A percentile compares a stretch with the other conserved stretches of the same genome.
phyloP scores from a whole-genome alignment of 2,113 vertebrate species.

The Riparia riparia region DNA sequence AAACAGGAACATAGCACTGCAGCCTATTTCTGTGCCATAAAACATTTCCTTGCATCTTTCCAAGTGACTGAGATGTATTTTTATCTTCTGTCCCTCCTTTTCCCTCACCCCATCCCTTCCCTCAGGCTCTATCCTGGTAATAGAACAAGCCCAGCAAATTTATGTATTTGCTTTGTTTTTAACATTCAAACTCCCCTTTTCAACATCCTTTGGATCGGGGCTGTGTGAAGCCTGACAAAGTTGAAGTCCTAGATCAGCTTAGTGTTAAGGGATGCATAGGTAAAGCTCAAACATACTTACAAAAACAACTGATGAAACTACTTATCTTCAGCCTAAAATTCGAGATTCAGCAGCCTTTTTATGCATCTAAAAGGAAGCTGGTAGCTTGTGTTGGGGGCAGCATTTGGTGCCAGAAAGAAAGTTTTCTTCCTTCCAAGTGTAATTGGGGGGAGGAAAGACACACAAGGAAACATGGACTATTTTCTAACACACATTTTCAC shows the following conservation, averaged over 20 bases:
- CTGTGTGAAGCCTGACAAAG: neutral
- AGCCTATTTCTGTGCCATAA: neutral
- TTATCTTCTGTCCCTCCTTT: neutral
- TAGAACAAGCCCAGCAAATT: neutral
- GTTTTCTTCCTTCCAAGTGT: neutral
- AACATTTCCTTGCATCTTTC: neutral
- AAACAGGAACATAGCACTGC: neutral
- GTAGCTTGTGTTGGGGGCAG: neutral
- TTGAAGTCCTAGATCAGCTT: neutral
- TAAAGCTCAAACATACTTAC: neutral
- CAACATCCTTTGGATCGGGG: neutral
- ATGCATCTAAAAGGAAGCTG: neutral
- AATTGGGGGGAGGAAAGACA: neutral
- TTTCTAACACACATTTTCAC: conserved; percentile 22
- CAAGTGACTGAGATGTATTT: neutral
- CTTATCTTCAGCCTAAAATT: neutral
- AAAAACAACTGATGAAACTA: neutral
- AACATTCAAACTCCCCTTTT: neutral
- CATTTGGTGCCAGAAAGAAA: neutral
- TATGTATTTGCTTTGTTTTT: neutral
- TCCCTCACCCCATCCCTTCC: neutral
- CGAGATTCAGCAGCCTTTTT: neutral
- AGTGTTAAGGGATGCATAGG: neutral
- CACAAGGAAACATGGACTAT: neutral
- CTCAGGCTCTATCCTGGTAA: neutral